Evolutionary conservation across 2,797 vertebrate species (phyloP), one percentile per base, ranked within the genome.

Genomic region (Peromyscus nudipes): DNA sequence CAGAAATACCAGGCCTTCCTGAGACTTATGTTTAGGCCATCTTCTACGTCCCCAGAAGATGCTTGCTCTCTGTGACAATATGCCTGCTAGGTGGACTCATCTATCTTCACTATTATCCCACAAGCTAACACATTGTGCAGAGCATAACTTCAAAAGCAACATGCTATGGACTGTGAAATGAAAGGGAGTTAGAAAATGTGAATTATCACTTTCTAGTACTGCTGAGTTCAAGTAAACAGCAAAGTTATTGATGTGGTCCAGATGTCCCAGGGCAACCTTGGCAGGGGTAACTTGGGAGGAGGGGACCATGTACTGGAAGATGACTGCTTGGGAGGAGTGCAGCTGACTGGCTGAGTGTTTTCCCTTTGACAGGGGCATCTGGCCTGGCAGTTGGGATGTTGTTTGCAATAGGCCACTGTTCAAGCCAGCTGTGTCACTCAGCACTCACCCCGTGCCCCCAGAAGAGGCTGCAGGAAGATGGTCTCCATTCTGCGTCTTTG

Each of bases 111-210:
- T 65, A n/a, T 92, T 82, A 93, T 17, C 52, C 16, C 19, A 43
- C 6, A 86, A n/a, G 64, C 46, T 69, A 69, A 52, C n/a, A 67
- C 2, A 16, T 82, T 96, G 34, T 91, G 88, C 93, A 43, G 43
- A 57, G 37, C 49, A 8, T 17, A 57, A 91, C 92, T 95, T 92
- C 84, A 96, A 95, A 96, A 84, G 40, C 49, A 82, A 96, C 73
- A 92, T 29, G 49, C 71, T 81, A 82, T 31, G n/a, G 69, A 92
- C 46, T 2, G 69, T 94, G 77, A 97, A 82, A 95, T 95, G 71
- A 88, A 81, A 57, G 80, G 75, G 57, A 93, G 71, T 79, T 10
- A 13, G 14, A 88, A 85, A 77, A 77, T 49, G 60, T 62, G 55
- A 91, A 65, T 76, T 60, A 62, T 82, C 46, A 69, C 60, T 85